Conservation (phyloP, 2,113 vertebrate genomes). For the Strix aluco region DNA sequence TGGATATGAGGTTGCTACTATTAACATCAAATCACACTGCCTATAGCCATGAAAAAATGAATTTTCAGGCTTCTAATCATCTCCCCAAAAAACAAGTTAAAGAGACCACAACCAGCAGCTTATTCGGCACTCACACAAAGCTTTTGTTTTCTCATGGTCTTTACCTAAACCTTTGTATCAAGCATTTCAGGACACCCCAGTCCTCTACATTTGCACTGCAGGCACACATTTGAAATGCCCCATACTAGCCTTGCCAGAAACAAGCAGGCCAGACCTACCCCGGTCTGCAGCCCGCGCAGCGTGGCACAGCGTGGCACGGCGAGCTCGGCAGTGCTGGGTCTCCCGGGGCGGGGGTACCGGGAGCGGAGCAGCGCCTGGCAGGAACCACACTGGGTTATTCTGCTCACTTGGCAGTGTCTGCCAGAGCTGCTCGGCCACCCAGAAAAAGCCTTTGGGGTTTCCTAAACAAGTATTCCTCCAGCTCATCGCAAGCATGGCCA, state of each 20-base stretch:
- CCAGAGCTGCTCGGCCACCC: neutral
- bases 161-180: neutral
- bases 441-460: neutral
- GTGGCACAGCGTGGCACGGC: neutral
- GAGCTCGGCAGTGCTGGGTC: neutral
- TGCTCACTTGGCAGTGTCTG: neutral
- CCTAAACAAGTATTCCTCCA: neutral
- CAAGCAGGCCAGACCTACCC: neutral
- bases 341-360: rapidly evolving
- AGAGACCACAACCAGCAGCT: neutral
- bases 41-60: neutral
- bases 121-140: neutral
- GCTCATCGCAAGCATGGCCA: neutral
- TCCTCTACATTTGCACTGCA: neutral
- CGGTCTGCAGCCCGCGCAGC: neutral
- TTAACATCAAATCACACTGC: neutral
- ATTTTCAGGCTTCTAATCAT: neutral
- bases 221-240: rapidly evolving
- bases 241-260: neutral
- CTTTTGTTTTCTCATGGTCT: neutral
- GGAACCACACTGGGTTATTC: neutral
- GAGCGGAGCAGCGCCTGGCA: neutral
- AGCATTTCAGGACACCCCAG: neutral
- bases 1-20: rapidly evolving
- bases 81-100: neutral